Evolutionary conservation across 2,797 vertebrate genomes (phyloP).

Genomic region (Ctenochaetus hawaiiensis): DNA sequence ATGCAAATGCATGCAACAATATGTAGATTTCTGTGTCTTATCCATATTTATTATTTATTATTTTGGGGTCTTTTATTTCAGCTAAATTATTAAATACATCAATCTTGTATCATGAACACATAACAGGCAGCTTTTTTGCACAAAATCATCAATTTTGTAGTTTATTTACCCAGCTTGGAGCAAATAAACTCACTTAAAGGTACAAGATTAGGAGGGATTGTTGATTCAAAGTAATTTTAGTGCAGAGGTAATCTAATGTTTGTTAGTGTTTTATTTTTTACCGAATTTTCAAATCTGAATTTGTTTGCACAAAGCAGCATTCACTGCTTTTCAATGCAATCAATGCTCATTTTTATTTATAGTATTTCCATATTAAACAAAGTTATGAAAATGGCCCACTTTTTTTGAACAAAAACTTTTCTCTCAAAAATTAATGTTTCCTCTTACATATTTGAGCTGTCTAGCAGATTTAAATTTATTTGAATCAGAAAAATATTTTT

Average conservation of each 20-base stretch:
- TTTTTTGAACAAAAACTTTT: not conserved
- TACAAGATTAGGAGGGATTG: not conserved
- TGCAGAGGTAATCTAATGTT: not conserved
- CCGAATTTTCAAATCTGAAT: not conserved
- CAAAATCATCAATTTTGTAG: not conserved
- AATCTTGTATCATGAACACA: not conserved
- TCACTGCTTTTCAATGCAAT: too few relatives aligned
- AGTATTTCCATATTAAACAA: not conserved
- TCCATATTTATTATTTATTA: constrained; percentile 14
- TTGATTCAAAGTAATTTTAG: not conserved
- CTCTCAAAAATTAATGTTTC: not conserved
- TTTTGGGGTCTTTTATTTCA: not conserved
- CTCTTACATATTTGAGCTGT: constrained; percentile 6
- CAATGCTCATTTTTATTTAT: too few relatives aligned
- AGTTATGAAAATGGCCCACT: not conserved
- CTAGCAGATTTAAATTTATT: constrained; percentile 17
- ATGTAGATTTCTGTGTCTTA: not conserved
- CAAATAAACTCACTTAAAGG: not conserved
- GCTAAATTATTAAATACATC: not conserved
- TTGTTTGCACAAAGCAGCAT: not conserved
- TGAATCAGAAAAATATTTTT: constrained; percentile 6
- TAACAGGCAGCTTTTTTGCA: not conserved
- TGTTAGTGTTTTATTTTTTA: not conserved
- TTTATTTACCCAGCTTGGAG: not conserved
- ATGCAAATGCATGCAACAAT: not conserved